A percentile compares a stretch with the other conserved stretches of the same genome.
phyloP scores from a whole-genome alignment of 2,113 vertebrate species.

The Physeter macrocephalus region DNA sequence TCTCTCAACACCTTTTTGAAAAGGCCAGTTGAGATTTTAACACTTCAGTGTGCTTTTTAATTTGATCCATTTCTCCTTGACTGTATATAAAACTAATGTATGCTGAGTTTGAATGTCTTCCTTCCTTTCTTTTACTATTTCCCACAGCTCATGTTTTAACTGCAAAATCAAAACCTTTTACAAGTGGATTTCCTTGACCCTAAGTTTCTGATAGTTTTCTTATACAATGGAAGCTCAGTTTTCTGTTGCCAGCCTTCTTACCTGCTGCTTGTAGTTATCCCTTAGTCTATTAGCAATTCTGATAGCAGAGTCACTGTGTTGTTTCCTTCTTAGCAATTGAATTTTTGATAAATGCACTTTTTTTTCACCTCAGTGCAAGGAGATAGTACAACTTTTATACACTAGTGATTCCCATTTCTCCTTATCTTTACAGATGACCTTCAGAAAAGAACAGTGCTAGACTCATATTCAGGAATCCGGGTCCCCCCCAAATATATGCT shows the following conservation, averaged over 20 bases:
- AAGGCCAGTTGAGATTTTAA: slow-evolving; percentile 46
- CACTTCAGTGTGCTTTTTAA: not conserved
- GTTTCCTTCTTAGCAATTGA: not conserved
- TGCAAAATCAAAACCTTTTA: slow-evolving; percentile 3
- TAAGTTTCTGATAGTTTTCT: slow-evolving; percentile 10
- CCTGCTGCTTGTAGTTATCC: not conserved
- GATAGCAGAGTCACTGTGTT: not conserved
- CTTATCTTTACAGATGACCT: slow-evolving; percentile 16
- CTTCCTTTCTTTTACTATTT: slow-evolving; percentile 15
- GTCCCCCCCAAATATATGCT: not conserved
- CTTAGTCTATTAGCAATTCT: not conserved
- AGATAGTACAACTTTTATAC: not conserved
- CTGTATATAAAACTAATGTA: slow-evolving; percentile 12
- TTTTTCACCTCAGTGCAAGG: not conserved
- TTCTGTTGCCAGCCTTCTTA: not conserved
- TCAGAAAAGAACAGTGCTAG: not conserved
- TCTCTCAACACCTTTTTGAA: slow-evolving; percentile 20
- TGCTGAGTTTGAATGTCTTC: slow-evolving; percentile 16
- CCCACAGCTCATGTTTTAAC: slow-evolving; percentile 19
- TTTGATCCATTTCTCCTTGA: slow-evolving; percentile 28
- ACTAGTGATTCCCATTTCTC: not conserved
- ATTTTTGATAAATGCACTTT: slow-evolving; percentile 18
- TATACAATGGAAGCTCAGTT: slow-evolving; percentile 18
- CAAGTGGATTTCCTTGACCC: slow-evolving; percentile 1
- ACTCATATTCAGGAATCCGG: not conserved